Evolutionary conservation across 2,888 invertebrate species (phyloP), one percentile per base, ranked within the genome.

Genomic region (Latrodectus hesperus): DNA sequence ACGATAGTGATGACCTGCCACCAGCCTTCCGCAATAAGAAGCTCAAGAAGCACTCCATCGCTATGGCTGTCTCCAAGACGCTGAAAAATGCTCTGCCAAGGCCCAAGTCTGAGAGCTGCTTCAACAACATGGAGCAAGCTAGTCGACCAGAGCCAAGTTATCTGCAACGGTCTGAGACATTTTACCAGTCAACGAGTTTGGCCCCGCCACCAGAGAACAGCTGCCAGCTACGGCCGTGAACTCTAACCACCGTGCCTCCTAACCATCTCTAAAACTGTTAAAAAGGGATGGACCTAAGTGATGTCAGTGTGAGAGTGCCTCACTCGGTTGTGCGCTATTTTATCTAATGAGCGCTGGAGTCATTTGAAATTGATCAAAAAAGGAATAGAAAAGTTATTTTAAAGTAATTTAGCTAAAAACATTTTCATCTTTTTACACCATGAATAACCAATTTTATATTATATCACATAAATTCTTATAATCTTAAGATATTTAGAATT

Each of bases 41-140:
- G 75, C 79, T 88, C 75, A 88, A 88, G 84, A 88, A 88, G 74
- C 88, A 88, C 75, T 88, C 88, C 51, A 75, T 88, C 26, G 88
- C 88, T 53, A 82, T 84, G 79, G 78, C 82, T 16, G 83, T 87
- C 16, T 82, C 82, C 67, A 82, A 81, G 73, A 85, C 86, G 64
- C 77, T 89, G 9, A 79, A 80, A 52, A 53, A 70, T 68, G 87
- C 88, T 26, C 64, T 92, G 90, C 96, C 96, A 26, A 94, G 96
- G 91, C 96, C 96, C 91, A 96, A 96, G 93, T 96, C 96, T 89
- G 96, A 96, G 92, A 96, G 95, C 93, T 96, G 96, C 93, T 96
- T 96, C 93, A 88, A 85, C 70, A 78, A 71, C 68, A 84, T 84
- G 76, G 89, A 89, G 53, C 82, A 75, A 38, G 52, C 55, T 14